Evolutionary conservation across 1,140 invertebrate genomes (phyloP).

Genomic region (Trypoxylus dichotomus): DNA sequence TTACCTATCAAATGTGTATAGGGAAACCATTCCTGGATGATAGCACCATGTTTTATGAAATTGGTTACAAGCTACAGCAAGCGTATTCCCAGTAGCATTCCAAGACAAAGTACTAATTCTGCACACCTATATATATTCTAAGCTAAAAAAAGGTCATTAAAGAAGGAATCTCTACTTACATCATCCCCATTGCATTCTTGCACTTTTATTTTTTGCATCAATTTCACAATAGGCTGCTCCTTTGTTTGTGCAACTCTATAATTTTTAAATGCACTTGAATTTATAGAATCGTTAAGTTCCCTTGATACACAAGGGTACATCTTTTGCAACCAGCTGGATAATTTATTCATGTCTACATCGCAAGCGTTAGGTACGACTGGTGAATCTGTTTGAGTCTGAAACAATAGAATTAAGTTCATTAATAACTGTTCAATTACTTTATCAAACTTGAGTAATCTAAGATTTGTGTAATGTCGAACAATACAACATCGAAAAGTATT

Average conservation of each 20-base stretch:
- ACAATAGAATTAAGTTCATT: neutral
- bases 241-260: conserved; percentile 38
- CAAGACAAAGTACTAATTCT: conserved; percentile 41
- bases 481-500: neutral
- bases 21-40: conserved; percentile 42
- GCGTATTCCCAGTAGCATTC: conserved; percentile 46
- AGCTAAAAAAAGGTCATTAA: neutral
- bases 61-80: conserved; percentile 44
- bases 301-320: conserved; percentile 46
- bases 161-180: conserved; percentile 27
- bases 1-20: conserved; percentile 36
- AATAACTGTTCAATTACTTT: neutral
- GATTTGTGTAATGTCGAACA: no score
- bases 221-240: conserved; percentile 36
- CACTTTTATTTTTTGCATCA: conserved; percentile 41
- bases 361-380: neutral
- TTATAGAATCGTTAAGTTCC: conserved; percentile 45
- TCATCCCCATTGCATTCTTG: conserved; percentile 30
- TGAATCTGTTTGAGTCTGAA: conserved; percentile 44
- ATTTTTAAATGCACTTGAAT: conserved; percentile 42
- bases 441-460: no score
- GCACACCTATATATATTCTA: conserved; percentile 26
- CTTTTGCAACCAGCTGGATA: conserved; percentile 45
- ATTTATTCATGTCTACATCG: conserved; percentile 45
- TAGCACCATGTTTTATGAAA: conserved; percentile 49